These are phyloP conservation scores for Brachypteracias leptosomus DNA, from an alignment of 2,113 vertebrate genomes.

Conservation along the genomic window DNA sequence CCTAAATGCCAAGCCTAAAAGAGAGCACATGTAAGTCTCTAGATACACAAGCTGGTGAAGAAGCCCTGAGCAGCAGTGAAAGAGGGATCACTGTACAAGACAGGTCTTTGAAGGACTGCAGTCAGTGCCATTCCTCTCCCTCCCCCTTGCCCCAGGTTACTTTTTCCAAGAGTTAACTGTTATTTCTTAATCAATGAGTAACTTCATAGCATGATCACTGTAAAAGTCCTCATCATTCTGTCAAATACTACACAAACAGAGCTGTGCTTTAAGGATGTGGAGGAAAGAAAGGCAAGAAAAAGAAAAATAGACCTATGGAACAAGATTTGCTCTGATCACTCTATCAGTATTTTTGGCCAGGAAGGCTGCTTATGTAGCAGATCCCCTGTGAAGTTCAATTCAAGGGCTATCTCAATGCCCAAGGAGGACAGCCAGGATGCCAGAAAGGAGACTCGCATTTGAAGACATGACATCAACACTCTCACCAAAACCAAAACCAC, in stretches of 20 bases:
- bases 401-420: not conserved
- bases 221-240: not conserved
- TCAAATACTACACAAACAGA: not conserved
- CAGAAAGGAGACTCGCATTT: not conserved
- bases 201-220: not conserved
- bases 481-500: not conserved
- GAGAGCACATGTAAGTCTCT: not conserved
- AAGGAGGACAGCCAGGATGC: not conserved
- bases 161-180: not conserved
- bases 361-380: not conserved
- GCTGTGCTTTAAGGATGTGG: not conserved
- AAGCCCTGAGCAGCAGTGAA: not conserved
- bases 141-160: no score
- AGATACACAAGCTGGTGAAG: not conserved
- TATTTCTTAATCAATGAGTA: not conserved
- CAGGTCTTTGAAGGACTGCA: not conserved
- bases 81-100: not conserved
- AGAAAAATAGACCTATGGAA: not conserved
- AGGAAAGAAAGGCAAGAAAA: not conserved
- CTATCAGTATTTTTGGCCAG: not conserved
- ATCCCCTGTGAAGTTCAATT: not conserved
- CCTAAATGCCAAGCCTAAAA: not conserved
- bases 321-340: not conserved
- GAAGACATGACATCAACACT: not conserved
- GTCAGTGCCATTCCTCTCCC: not conserved